A percentile compares a stretch with the other conserved stretches of the same genome.
These are phyloP conservation scores for Nephrotoma guestfalica DNA, from an alignment of 2,888 invertebrate genomes.

Conservation along the genomic window DNA sequence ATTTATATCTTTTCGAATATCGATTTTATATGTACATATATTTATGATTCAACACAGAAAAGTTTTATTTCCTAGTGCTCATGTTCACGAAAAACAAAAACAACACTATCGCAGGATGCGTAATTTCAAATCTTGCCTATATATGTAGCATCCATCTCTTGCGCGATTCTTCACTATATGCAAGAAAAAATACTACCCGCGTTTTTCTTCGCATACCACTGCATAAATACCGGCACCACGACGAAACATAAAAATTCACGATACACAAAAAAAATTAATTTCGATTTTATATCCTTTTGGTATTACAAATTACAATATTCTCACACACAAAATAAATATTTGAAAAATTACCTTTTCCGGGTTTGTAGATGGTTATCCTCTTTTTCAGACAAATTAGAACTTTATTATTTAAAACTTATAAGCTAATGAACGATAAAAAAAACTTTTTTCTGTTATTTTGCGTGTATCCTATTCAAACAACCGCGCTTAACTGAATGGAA, in stretches of 20 bases:
- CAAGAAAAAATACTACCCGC: background rate
- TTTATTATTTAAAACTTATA: background rate
- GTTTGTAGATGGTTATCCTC: background rate
- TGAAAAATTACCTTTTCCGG: background rate
- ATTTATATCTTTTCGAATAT: background rate
- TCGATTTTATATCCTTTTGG: background rate
- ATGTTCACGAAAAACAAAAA: background rate
- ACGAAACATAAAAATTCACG: background rate
- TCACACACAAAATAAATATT: background rate
- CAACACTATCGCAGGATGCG: background rate
- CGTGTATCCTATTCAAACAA: background rate
- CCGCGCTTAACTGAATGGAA: background rate
- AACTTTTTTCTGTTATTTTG: background rate
- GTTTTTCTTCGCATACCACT: background rate
- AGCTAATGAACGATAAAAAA: background rate
- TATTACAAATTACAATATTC: background rate
- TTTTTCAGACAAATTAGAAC: background rate
- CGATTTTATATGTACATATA: background rate
- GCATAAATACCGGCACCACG: background rate
- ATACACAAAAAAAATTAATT: background rate
- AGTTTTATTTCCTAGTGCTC: background rate
- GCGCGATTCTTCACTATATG: background rate
- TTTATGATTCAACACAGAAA: background rate
- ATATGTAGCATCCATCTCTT: background rate
- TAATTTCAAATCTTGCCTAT: background rate